phyloP scores from a whole-genome alignment of 2,797 vertebrate genomes.

The Lutjanus argentimaculatus region DNA sequence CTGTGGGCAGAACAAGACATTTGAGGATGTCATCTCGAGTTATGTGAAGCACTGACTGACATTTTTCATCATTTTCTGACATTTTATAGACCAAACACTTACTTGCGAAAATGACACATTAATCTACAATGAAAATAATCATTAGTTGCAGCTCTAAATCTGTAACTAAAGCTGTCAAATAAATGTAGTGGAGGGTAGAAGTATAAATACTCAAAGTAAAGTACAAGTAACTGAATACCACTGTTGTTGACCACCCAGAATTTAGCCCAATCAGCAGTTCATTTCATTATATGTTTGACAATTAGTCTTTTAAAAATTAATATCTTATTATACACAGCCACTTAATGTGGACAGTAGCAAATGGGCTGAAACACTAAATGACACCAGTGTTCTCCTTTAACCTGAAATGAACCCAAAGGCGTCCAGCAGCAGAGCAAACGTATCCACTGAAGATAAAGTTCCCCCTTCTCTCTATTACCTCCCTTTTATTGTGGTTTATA shows the following conservation, averaged over 20 bases:
- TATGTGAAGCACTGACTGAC: no score
- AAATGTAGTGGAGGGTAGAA: no score
- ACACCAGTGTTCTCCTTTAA: conserved; percentile 7
- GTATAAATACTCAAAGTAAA: background rate
- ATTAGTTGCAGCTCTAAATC: no score
- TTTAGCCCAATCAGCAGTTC: background rate
- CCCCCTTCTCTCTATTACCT: background rate
- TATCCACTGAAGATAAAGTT: background rate
- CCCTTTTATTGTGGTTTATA: conserved; percentile 25
- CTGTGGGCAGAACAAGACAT: no score
- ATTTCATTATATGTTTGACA: background rate
- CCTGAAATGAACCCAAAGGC: conserved; percentile 10
- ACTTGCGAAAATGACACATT: no score
- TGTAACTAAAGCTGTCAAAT: no score
- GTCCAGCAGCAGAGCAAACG: background rate
- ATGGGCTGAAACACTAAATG: background rate
- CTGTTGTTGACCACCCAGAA: background rate
- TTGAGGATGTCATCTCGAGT: no score
- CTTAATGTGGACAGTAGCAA: background rate
- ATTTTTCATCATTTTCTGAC: no score
- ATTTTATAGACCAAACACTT: no score
- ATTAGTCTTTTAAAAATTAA: conserved; percentile 10
- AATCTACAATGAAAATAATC: no score
- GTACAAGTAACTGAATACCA: no score
- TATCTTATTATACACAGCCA: background rate